A percentile compares a stretch with the other conserved stretches of the same genome.
These are phyloP conservation scores for Pelodytes ibericus DNA, from an alignment of 2,797 vertebrate genomes.

Conservation along the genomic window DNA sequence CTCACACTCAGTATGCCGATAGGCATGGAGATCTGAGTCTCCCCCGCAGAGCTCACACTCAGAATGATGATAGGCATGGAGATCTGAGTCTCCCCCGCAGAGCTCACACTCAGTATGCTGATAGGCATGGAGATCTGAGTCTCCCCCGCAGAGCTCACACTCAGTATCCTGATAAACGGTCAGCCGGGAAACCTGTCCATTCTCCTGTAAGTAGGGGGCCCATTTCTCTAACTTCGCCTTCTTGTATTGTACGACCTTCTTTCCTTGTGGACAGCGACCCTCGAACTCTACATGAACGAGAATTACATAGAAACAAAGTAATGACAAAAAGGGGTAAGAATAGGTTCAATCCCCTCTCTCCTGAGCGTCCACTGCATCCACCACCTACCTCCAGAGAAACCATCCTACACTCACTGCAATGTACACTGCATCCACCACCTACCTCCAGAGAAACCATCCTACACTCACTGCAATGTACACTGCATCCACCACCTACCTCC, in stretches of 20 bases:
- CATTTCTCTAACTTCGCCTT: slow-evolving; percentile 83
- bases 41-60: slow-evolving; percentile 73
- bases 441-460: too few species aligned
- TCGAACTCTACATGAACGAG: slow-evolving; percentile 75
- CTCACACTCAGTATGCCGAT: slow-evolving; percentile 79
- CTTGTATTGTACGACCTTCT: slow-evolving; percentile 76
- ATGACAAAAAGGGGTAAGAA: too few species aligned
- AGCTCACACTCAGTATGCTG: slow-evolving; percentile 73
- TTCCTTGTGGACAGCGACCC: slow-evolving; percentile 73
- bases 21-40: slow-evolving; percentile 52
- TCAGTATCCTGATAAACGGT: slow-evolving; percentile 74
- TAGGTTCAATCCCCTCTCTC: too few species aligned
- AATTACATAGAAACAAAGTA: too few species aligned
- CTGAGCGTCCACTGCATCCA: too few species aligned
- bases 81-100: background rate
- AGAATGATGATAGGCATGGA: slow-evolving; percentile 68
- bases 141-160: slow-evolving; percentile 72
- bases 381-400: too few species aligned
- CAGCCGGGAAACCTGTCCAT: slow-evolving; percentile 79
- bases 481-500: too few species aligned
- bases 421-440: too few species aligned
- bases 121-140: background rate
- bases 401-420: too few species aligned
- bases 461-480: too few species aligned
- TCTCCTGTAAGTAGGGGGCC: slow-evolving; percentile 69